phyloP scores from a whole-genome alignment of 1,140 invertebrate species.

The Pachypsylla venusta region DNA sequence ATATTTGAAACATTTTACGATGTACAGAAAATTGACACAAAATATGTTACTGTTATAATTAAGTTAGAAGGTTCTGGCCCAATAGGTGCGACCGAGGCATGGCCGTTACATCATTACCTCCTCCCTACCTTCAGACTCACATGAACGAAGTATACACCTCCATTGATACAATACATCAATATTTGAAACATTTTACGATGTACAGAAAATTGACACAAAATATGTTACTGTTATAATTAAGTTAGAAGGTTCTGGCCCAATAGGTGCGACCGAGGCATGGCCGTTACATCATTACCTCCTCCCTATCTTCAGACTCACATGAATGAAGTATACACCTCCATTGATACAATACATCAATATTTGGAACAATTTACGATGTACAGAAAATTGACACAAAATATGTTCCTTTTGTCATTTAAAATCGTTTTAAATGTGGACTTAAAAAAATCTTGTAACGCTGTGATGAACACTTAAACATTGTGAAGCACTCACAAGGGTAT shows the following conservation, averaged over 20 bases:
- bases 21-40: conserved; percentile 76
- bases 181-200: conserved; percentile 84
- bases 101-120: too few species aligned
- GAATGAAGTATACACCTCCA: conserved; percentile 75
- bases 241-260: too few species aligned
- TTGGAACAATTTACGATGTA: conserved; percentile 86
- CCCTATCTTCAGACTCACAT: conserved; percentile 41
- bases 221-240: too few species aligned
- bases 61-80: too few species aligned
- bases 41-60: too few species aligned
- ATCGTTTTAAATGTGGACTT: too few species aligned
- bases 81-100: neutral
- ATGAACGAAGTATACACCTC: conserved; percentile 79
- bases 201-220: too few species aligned
- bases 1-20: conserved; percentile 87
- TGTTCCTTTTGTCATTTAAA: too few species aligned
- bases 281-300: too few species aligned
- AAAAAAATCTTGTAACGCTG: too few species aligned
- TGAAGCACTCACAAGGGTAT: too few species aligned
- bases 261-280: neutral
- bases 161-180: conserved; percentile 85
- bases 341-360: conserved; percentile 89
- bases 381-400: conserved; percentile 43
- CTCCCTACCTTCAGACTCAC: conserved; percentile 34
- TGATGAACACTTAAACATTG: too few species aligned